Percentiles rank a stretch among this genome's conserved stretches.
phyloP scores from a whole-genome alignment of 2,113 vertebrate genomes.

The Theristicus caerulescens region DNA sequence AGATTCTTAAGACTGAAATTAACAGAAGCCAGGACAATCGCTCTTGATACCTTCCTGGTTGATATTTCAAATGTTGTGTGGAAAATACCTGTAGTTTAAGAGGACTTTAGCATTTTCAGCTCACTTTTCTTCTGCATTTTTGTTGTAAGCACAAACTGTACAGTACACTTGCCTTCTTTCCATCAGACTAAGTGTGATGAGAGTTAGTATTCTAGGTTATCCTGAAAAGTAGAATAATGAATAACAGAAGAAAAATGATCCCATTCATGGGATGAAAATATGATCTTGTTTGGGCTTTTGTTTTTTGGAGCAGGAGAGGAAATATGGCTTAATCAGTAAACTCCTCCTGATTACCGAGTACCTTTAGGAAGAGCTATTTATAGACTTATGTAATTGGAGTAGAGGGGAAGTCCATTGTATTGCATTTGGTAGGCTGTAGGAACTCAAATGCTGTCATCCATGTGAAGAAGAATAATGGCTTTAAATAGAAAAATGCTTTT shows the following conservation, averaged over 20 bases:
- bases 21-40: not conserved
- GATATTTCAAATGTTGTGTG: not conserved
- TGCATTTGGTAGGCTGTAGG: not conserved
- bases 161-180: not conserved
- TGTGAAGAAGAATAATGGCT: not conserved
- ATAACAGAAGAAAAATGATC: not conserved
- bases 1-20: not conserved
- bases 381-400: not conserved
- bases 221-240: not conserved
- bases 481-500: not conserved
- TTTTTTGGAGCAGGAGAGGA: not conserved
- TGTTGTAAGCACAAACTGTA: not conserved
- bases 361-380: not conserved
- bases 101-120: not conserved
- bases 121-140: fast-evolving
- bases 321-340: not conserved
- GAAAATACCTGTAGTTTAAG: not conserved
- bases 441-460: not conserved
- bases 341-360: not conserved
- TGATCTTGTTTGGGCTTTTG: not conserved
- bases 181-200: not conserved
- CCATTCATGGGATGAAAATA: not conserved
- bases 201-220: not conserved
- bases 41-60: not conserved
- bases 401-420: not conserved